phyloP scores from a whole-genome alignment of 2,888 invertebrate genomes.

The Hydropsyche betteni region DNA sequence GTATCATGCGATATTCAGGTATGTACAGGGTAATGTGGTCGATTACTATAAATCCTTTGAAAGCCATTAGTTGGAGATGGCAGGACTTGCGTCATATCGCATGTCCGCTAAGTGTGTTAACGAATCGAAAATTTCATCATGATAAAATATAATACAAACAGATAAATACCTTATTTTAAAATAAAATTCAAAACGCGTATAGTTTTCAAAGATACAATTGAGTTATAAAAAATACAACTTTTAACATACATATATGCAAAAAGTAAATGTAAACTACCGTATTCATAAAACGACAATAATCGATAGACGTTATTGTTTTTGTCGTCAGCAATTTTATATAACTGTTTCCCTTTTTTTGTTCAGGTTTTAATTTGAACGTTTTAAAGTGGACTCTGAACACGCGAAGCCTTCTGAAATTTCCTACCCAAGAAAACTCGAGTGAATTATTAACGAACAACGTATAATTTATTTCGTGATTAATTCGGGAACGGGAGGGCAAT shows the following conservation, averaged over 20 bases:
- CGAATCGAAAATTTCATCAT: too few species aligned
- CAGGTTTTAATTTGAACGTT: not conserved
- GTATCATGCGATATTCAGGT: too few species aligned
- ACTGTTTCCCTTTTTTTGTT: not conserved
- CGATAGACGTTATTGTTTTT: conserved; percentile 8
- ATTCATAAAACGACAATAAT: not conserved
- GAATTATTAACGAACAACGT: too few species aligned
- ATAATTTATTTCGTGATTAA: too few species aligned
- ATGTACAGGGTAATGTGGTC: not conserved
- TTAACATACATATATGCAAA: too few species aligned
- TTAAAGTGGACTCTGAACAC: conserved; percentile 9
- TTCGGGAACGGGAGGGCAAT: too few species aligned
- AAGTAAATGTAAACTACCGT: too few species aligned
- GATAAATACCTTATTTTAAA: too few species aligned
- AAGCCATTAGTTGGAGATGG: conserved; percentile 23
- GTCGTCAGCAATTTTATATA: not conserved
- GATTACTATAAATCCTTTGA: conserved; percentile 31
- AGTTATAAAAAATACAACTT: too few species aligned
- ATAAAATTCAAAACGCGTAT: too few species aligned
- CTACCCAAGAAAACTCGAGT: not conserved
- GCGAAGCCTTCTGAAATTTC: not conserved
- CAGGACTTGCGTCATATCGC: conserved; percentile 17
- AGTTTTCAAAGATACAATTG: too few species aligned
- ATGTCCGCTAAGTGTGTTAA: conserved; percentile 13
- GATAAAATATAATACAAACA: too few species aligned